Percentiles rank a stretch among this genome's conserved stretches.
These are phyloP conservation scores for Nansenia antarctica DNA, from an alignment of 2,113 vertebrate species.

Conservation along the genomic window DNA sequence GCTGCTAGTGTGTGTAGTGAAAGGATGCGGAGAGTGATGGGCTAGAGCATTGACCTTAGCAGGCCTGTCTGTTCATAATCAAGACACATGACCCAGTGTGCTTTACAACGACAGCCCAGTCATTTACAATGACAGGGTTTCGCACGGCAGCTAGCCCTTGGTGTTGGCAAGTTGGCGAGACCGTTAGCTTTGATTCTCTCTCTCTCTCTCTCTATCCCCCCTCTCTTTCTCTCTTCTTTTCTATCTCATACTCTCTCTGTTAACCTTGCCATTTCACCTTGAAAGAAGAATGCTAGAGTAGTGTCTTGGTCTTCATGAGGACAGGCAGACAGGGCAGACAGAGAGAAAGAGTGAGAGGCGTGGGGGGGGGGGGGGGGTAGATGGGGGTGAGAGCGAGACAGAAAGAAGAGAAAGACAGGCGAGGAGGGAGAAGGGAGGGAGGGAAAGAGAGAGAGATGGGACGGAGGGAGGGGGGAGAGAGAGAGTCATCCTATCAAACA, in stretches of 20 bases:
- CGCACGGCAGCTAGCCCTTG: background rate
- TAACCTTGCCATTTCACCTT: background rate
- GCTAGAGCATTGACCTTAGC: conserved; percentile 15
- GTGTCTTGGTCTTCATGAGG: background rate
- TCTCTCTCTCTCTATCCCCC: conserved; percentile 16
- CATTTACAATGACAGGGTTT: conserved; percentile 28
- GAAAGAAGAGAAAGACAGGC: too few relatives aligned
- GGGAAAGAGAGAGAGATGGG: too few relatives aligned
- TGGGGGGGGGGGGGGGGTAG: too few relatives aligned
- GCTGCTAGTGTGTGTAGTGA: background rate
- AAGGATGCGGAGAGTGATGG: conserved; percentile 21
- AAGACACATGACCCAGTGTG: conserved; percentile 10
- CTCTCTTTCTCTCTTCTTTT: background rate
- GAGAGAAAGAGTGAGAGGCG: background rate
- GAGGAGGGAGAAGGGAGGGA: too few relatives aligned
- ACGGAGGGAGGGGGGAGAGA: too few relatives aligned
- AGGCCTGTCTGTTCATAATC: conserved; percentile 17
- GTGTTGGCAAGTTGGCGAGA: background rate
- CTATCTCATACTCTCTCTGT: background rate
- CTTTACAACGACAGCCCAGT: conserved; percentile 19
- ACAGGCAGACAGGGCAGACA: background rate
- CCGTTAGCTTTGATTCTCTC: background rate
- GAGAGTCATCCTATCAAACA: too few relatives aligned
- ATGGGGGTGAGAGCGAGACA: too few relatives aligned
- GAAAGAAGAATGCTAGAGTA: background rate